Evolutionary conservation across 2,797 vertebrate genomes (phyloP), one percentile per base, ranked within the genome.

Genomic region (Pyrocephalus nanus): DNA sequence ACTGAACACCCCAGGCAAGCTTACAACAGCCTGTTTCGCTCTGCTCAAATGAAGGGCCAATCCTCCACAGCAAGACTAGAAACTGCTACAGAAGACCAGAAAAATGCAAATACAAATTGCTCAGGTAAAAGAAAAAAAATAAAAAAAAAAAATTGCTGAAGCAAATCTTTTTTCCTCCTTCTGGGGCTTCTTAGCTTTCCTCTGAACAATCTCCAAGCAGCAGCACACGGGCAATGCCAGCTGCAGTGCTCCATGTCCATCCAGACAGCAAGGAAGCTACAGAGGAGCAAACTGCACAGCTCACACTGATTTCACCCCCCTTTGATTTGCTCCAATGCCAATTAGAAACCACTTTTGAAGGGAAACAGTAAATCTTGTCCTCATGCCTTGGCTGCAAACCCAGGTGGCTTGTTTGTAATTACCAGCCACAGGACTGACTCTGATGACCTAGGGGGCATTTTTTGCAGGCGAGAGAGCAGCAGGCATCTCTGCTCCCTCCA

Each of bases 401-500:
- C 81, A 42, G 38, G 27, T 0, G 1, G 51, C 48, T 55, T 0
- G 0, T 40, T 66, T 16, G 45, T 15, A 70, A 87, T 79, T 47
- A 55, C 43, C 69, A 65, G 89, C 36, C 47, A 18, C 0, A 0
- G 55, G 55, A 51, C 47, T 21, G 50, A 34, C 61, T 30, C 42
- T 40, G 66, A 90, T n/a, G 12, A 60, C 27, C 45, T 11, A 18
- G 1, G 5, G 50, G 7, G 10, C 7, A 3, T 13, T 74, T 75
- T 54, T 19, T 5, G 2, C 43, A 57, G 66, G 54, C 0, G 2
- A 57, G 18, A 25, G 0, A 54, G 66, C 58, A 30, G n/a, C 27
- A 85, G 54, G 4, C 0, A 30, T n/a, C 4, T 1, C 38, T 21
- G 40, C 48, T 79, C 27, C 7, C n/a, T 47, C 32, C 26, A 9